phyloP scores from a whole-genome alignment of 2,113 vertebrate species.

The Raja brachyura region DNA sequence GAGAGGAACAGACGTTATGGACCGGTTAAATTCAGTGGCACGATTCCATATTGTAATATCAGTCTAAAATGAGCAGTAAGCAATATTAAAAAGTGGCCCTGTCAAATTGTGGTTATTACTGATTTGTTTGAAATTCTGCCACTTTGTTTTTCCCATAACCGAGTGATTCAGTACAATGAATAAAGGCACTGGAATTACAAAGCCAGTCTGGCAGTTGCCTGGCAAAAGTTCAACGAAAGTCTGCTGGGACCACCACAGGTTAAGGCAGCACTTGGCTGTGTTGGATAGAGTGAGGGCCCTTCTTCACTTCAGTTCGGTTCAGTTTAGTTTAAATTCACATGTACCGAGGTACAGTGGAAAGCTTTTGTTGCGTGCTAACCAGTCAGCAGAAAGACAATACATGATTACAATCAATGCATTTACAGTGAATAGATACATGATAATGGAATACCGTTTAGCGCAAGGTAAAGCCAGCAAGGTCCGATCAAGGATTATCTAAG shows the following conservation, averaged over 20 bases:
- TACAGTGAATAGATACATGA: no score
- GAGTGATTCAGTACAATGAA: background rate
- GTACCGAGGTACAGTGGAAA: no score
- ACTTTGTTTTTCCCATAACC: background rate
- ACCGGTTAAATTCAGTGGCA: background rate
- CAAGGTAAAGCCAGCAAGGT: no score
- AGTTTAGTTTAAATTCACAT: no score
- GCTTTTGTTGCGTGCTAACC: no score
- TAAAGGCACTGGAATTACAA: background rate
- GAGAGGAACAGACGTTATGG: background rate
- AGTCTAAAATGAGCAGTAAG: background rate
- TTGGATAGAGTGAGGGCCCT: background rate
- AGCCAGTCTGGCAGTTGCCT: background rate
- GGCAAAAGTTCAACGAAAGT: background rate
- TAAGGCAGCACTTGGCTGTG: background rate
- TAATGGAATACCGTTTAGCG: no score
- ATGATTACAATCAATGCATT: no score
- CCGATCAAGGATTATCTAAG: no score
- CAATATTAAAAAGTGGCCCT: background rate
- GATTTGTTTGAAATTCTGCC: background rate
- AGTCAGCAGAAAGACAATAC: no score
- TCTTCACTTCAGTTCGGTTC: background rate
- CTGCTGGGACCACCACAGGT: background rate
- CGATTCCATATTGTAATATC: background rate
- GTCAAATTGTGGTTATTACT: background rate